A percentile compares a stretch with the other conserved stretches of the same genome.
These are phyloP conservation scores for Thryonomys swinderianus DNA, from an alignment of 2,113 vertebrate species.

Conservation along the genomic window DNA sequence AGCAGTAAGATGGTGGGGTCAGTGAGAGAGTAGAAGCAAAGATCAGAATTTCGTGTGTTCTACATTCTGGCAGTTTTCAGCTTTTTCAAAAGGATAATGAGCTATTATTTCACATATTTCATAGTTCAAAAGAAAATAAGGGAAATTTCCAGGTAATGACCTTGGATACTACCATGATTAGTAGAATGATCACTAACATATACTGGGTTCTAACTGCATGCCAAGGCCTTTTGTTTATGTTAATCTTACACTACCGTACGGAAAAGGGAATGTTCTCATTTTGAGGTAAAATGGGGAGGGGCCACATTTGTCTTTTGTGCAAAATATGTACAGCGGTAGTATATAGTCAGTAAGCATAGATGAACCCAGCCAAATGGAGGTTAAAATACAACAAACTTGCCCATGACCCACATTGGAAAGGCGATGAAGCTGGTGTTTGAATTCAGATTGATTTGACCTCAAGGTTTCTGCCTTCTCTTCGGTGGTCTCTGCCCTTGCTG, in stretches of 20 bases:
- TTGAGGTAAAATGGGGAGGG: background rate
- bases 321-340: background rate
- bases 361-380: background rate
- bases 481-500: background rate
- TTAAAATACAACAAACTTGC: background rate
- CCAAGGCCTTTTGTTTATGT: background rate
- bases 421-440: background rate
- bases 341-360: background rate
- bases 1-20: background rate
- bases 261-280: conserved; percentile 24
- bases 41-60: conserved; percentile 39
- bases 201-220: background rate
- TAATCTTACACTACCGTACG: background rate
- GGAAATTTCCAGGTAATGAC: background rate
- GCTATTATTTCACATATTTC: conserved; percentile 49
- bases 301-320: background rate
- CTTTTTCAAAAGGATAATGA: conserved; percentile 49
- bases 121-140: conserved; percentile 36
- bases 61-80: background rate
- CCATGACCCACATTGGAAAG: background rate
- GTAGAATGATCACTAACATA: background rate
- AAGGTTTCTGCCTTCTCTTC: background rate
- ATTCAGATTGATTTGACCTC: background rate
- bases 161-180: background rate
- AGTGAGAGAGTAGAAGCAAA: conserved; percentile 1